A percentile compares a stretch with the other conserved stretches of the same genome.
phyloP scores from a whole-genome alignment of 2,797 vertebrate genomes.

The Discoglossus pictus region DNA sequence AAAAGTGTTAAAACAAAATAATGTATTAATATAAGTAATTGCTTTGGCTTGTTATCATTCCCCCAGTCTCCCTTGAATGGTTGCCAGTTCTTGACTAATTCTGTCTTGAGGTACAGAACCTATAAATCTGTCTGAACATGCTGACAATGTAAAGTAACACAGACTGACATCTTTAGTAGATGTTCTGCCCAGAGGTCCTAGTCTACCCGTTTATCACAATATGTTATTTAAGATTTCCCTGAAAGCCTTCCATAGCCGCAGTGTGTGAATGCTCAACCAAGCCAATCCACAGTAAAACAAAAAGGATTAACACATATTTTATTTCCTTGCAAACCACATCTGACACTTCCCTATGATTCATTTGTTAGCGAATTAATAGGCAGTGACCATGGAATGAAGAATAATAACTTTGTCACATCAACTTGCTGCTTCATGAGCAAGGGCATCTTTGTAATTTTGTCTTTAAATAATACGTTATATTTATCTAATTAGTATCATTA shows the following conservation, averaged over 20 bases:
- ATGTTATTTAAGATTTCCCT: conserved; percentile 45
- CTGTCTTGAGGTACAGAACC: conserved; percentile 27
- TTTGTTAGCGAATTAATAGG: conserved; percentile 43
- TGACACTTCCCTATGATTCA: conserved; percentile 29
- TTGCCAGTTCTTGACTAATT: conserved; percentile 9
- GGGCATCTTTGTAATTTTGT: conserved; percentile 1
- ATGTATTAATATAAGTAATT: conserved; percentile 9
- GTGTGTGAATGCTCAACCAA: conserved; percentile 36
- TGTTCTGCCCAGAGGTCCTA: conserved; percentile 49
- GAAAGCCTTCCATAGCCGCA: conserved; percentile 32
- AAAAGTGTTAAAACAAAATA: no score
- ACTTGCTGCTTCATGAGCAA: conserved; percentile 21
- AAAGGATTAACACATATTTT: conserved; percentile 39
- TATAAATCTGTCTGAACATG: conserved; percentile 40
- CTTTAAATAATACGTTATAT: not conserved
- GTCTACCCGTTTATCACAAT: conserved; percentile 49
- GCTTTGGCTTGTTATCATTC: not conserved
- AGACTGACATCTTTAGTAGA: conserved; percentile 42
- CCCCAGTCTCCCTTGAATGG: conserved; percentile 15
- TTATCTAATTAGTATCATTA: conserved; percentile 7
- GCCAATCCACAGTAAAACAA: conserved; percentile 18
- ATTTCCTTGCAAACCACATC: conserved; percentile 20
- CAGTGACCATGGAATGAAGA: conserved; percentile 8
- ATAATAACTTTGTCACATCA: conserved; percentile 27
- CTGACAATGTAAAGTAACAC: conserved; percentile 39